Percentiles rank a stretch among this genome's conserved stretches.
Conservation (phyloP, 2,113 vertebrate species). For the Brachyistius frenatus region DNA sequence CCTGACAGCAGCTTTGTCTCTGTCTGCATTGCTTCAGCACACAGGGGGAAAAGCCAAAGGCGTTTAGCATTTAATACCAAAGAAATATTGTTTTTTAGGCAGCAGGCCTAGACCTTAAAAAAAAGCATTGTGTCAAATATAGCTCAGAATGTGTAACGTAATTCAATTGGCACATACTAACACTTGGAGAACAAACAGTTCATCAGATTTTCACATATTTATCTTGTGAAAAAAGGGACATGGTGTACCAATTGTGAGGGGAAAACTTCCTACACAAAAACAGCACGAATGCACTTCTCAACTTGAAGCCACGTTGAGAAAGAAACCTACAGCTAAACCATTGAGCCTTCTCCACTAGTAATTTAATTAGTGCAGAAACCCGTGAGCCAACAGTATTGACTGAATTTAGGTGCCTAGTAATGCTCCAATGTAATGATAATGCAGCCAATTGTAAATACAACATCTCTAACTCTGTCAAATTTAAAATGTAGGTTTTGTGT, state of each 20-base stretch:
- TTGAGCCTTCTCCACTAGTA: constrained; percentile 12
- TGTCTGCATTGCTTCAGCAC: constrained; percentile 19
- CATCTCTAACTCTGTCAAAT: constrained; percentile 29
- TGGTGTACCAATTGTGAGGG: neutral
- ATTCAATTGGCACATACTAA: constrained; percentile 30
- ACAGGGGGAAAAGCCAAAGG: constrained; percentile 27
- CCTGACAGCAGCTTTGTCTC: constrained; percentile 62
- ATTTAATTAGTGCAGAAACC: constrained; percentile 47
- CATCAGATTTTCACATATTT: constrained; percentile 6
- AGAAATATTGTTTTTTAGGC: constrained; percentile 22
- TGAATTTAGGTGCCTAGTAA: constrained; percentile 34
- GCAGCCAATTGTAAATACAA: constrained; percentile 13
- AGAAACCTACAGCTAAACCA: constrained; percentile 10
- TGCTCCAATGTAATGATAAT: constrained; percentile 24
- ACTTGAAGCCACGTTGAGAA: neutral
- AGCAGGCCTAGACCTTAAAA: constrained; percentile 4
- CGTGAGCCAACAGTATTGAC: constrained; percentile 15
- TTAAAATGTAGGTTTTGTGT: constrained; percentile 32
- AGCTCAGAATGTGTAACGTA: constrained; percentile 28
- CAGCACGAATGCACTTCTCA: neutral
- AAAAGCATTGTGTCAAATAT: constrained; percentile 1
- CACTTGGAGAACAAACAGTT: neutral
- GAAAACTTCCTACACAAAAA: neutral
- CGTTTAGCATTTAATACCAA: constrained; percentile 25
- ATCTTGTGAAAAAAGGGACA: neutral